Evolutionary conservation across 2,113 vertebrate genomes (phyloP).

Genomic region (Ammodytes dubius): DNA sequence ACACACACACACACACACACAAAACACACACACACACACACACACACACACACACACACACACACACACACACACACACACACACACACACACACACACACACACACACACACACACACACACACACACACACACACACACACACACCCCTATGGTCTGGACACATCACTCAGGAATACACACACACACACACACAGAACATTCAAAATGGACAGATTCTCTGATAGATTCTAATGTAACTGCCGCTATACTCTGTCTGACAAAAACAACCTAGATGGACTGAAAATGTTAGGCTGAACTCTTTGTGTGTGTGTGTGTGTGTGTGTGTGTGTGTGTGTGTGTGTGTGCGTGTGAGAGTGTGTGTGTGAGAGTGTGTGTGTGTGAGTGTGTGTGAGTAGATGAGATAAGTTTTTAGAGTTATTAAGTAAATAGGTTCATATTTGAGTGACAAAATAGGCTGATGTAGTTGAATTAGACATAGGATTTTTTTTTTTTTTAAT

Average conservation of each 20-base stretch:
- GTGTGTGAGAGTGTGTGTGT: no score
- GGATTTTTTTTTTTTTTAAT: no score
- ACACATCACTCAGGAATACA: slow-evolving; percentile 18
- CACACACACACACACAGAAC: neutral
- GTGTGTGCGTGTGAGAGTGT: no score
- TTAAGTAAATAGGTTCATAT: no score
- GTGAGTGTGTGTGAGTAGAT: no score
- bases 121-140: slow-evolving; percentile 1
- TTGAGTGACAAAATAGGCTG: no score
- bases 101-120: neutral
- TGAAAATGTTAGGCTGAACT: neutral
- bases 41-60: neutral
- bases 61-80: neutral
- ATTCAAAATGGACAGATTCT: slow-evolving; percentile 25
- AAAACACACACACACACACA: slow-evolving; percentile 4
- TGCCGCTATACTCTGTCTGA: neutral
- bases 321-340: no score
- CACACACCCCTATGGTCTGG: neutral
- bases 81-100: neutral
- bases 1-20: neutral
- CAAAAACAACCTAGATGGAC: neutral
- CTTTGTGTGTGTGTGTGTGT: neutral
- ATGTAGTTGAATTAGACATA: no score
- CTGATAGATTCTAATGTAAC: slow-evolving; percentile 23
- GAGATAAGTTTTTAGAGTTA: no score